phyloP scores from a whole-genome alignment of 2,888 invertebrate species.

The Ptilodon capucinus region DNA sequence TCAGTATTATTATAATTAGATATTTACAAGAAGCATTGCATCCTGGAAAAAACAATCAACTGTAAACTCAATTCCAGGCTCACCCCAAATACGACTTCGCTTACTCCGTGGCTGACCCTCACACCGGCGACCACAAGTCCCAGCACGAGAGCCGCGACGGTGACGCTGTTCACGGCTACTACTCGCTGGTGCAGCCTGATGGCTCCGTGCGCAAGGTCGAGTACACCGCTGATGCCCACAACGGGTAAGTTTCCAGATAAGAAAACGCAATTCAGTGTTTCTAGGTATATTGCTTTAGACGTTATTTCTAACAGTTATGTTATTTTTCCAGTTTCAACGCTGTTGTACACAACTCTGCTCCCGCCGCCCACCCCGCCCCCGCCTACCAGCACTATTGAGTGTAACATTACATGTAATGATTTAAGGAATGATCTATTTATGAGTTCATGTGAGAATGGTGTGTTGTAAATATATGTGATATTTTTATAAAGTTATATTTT shows the following conservation, averaged over 20 bases:
- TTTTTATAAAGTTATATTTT: not conserved
- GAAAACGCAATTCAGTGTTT: not conserved
- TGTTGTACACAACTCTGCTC: slow-evolving; percentile 71
- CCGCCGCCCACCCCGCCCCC: slow-evolving; percentile 57
- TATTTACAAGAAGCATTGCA: too few relatives aligned
- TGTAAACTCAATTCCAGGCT: too few relatives aligned
- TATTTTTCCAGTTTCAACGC: slow-evolving; percentile 71
- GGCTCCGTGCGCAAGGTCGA: slow-evolving; percentile 80
- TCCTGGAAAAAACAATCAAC: too few relatives aligned
- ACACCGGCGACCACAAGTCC: slow-evolving; percentile 82
- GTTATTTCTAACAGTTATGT: not conserved
- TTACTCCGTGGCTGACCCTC: slow-evolving; percentile 80
- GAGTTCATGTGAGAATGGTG: not conserved
- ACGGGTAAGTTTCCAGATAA: slow-evolving; percentile 57
- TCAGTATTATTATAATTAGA: slow-evolving; percentile 6
- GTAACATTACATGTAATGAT: not conserved
- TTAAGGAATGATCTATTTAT: slow-evolving; percentile 12
- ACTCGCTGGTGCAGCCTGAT: slow-evolving; percentile 81
- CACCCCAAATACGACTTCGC: slow-evolving; percentile 72
- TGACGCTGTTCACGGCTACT: slow-evolving; percentile 82
- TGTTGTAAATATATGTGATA: not conserved
- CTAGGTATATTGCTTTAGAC: not conserved
- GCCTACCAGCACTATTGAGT: slow-evolving; percentile 50
- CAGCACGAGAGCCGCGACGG: slow-evolving; percentile 79
- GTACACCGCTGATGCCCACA: slow-evolving; percentile 74